Evolutionary conservation across 2,797 vertebrate species (phyloP), one percentile per base, ranked within the genome.

Genomic region (Siniperca undulata): DNA sequence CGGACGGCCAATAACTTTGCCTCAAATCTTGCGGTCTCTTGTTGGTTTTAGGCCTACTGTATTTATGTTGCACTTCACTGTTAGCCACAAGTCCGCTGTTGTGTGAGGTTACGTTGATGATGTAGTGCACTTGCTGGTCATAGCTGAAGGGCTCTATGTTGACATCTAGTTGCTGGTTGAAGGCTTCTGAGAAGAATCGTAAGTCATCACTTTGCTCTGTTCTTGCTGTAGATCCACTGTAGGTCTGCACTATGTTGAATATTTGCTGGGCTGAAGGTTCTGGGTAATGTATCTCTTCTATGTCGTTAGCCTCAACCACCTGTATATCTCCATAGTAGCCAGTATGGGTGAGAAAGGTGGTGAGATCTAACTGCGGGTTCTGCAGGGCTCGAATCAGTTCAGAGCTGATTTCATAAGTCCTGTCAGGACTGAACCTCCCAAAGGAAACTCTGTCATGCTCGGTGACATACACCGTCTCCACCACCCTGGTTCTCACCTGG

Each of bases 381-480:
- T 86, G 87, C 77, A 92, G 68, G 2, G 22, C 73, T 50, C 14
- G 69, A 64, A 92, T 83, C 69, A 92, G 78, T 13, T 86, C 78
- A 13, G 44, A 58, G 67, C 72, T 81, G 80, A 91, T 66, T 44
- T 81, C 46, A 20, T 74, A 56, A 1, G 87, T 91, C 46, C 74
- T 34, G 44, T 89, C 77, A 1, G 42, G 53, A 19, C 75, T 78
- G 75, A 92, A 92, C 44, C n/a, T 34, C 24, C 88, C 85, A 0
- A 2, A 66, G 65, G 3, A 0, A 1, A 14, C 40, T 0, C 34
- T 0, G 1, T 84, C 69, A 22, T 92, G 91, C 52, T 91, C 78
- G 0, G 88, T 91, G 74, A 92, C 1, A 12, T 89, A 92, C 20
- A 91, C 82, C 13, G 42, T 42, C n/a, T 78, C 79, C 74, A 91